Conservation (phyloP, 2,797 vertebrate genomes). For the Myioborus melanocephalus region DNA sequence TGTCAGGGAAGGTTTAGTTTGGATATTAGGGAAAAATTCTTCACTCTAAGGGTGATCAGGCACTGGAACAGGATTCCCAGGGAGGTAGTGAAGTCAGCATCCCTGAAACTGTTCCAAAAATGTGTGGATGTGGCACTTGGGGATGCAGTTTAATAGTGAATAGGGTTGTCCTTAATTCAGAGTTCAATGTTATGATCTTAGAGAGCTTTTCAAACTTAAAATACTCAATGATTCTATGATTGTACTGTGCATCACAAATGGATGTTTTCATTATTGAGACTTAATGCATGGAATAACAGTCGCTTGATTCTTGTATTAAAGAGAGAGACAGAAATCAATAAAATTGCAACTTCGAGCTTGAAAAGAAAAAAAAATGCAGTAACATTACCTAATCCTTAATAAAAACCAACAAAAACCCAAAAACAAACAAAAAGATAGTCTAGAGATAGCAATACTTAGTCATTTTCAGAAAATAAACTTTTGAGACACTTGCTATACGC, state of each 20-base stretch:
- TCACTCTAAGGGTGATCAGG: neutral
- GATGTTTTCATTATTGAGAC: neutral
- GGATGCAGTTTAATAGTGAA: neutral
- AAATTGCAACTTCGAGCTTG: neutral
- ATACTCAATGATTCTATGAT: neutral
- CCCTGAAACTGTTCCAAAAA: neutral
- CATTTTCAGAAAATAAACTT: neutral
- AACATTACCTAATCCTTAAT: neutral
- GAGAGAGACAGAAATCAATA: neutral
- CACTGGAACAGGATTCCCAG: neutral
- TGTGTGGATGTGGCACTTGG: neutral
- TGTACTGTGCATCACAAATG: neutral
- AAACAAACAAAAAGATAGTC: accelerated
- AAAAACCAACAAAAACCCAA: no score
- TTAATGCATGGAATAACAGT: neutral
- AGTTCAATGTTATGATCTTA: neutral
- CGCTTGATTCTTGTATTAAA: neutral
- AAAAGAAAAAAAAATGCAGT: neutral
- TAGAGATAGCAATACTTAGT: neutral
- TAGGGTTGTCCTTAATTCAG: neutral
- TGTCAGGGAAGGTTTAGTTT: neutral
- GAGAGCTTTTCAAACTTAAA: neutral
- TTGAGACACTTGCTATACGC: neutral
- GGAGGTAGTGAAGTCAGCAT: neutral
- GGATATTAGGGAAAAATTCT: neutral